Conservation (phyloP, 2,888 invertebrate genomes). For the Marronus borbonicus region DNA sequence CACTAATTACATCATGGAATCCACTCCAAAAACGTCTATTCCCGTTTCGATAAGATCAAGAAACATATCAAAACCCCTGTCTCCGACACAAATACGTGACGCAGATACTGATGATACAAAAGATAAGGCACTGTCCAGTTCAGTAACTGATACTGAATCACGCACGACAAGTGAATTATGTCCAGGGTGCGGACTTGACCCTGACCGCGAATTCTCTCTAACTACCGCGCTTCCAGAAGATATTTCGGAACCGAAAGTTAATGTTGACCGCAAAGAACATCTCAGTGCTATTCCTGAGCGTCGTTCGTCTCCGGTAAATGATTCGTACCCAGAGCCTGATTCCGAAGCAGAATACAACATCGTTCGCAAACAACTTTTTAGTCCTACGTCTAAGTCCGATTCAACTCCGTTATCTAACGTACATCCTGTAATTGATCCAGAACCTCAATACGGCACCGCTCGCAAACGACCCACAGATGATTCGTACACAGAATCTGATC, state of each 20-base stretch:
- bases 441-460: too few species aligned
- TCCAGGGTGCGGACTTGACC: too few species aligned
- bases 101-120: too few species aligned
- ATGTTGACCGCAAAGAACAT: not conserved
- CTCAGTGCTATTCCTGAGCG: not conserved
- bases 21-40: conserved; percentile 6
- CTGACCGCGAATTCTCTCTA: too few species aligned
- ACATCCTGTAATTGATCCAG: too few species aligned
- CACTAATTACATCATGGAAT: not conserved
- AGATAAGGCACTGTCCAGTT: too few species aligned
- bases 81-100: not conserved
- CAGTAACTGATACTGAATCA: too few species aligned
- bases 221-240: not conserved
- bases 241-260: not conserved
- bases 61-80: not conserved
- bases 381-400: too few species aligned
- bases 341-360: not conserved
- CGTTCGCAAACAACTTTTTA: conserved; percentile 5
- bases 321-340: not conserved
- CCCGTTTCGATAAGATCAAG: conserved; percentile 10
- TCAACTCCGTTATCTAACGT: too few species aligned
- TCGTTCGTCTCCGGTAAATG: too few species aligned
- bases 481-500: not conserved
- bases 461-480: not conserved
- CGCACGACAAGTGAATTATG: too few species aligned